These are phyloP conservation scores for Saccopteryx leptura DNA, from an alignment of 2,113 vertebrate genomes.

Conservation along the genomic window DNA sequence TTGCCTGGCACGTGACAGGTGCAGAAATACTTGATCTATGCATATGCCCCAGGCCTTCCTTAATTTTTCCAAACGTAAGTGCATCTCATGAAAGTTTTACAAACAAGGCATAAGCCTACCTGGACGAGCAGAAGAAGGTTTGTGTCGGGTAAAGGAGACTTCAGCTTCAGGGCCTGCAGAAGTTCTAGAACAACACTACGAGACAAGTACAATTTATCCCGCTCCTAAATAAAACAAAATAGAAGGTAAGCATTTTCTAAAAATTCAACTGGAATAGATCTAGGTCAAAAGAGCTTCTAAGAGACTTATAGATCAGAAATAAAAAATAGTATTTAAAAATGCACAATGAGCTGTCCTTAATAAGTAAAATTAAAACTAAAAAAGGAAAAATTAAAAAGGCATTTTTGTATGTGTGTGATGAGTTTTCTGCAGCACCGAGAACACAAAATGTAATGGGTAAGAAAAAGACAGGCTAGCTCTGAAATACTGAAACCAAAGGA, in stretches of 20 bases:
- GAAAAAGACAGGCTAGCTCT: neutral
- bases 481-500: neutral
- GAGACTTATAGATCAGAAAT: slow-evolving; percentile 39
- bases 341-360: neutral
- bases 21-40: neutral
- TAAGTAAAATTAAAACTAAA: slow-evolving; percentile 37
- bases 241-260: neutral
- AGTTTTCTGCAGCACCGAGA: neutral
- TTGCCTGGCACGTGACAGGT: neutral
- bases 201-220: slow-evolving; percentile 99
- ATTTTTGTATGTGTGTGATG: neutral
- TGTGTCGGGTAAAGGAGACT: slow-evolving; percentile 97
- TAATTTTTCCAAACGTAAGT: neutral
- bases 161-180: slow-evolving; percentile 98
- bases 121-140: slow-evolving; percentile 98
- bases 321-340: slow-evolving; percentile 26
- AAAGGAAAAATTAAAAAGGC: neutral
- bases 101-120: slow-evolving; percentile 88
- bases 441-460: neutral
- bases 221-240: slow-evolving; percentile 91
- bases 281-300: slow-evolving; percentile 38
- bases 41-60: neutral
- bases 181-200: slow-evolving; percentile 97
- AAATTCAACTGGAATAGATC: slow-evolving; percentile 28
- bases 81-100: slow-evolving; percentile 27